Conservation (phyloP, 1,140 invertebrate genomes). For the Trichonephila clavipes region DNA sequence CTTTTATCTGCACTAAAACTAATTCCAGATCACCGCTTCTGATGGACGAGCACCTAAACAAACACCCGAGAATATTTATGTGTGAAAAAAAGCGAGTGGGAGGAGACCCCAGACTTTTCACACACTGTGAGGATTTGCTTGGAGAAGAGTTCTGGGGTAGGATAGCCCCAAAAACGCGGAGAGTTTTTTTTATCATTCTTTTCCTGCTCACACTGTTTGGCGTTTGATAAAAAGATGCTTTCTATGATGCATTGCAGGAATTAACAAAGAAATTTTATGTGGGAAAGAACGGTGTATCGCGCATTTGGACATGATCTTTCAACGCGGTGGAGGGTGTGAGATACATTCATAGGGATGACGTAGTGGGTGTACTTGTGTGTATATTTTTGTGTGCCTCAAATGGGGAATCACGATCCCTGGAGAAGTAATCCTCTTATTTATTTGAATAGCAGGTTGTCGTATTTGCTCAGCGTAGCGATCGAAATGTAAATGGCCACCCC, state of each 20-base stretch:
- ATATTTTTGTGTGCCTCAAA: no score
- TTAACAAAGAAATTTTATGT: not conserved
- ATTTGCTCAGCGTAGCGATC: no score
- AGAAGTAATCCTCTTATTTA: no score
- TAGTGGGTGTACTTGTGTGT: not conserved
- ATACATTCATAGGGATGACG: not conserved
- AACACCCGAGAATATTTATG: conserved; percentile 59
- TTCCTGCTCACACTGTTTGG: not conserved
- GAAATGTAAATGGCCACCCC: no score
- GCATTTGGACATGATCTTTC: not conserved
- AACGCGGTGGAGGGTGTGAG: not conserved
- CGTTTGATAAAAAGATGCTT: not conserved
- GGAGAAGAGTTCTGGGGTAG: not conserved
- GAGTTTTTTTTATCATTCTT: not conserved
- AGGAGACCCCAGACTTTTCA: not conserved
- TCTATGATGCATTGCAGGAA: not conserved
- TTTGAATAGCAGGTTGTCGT: no score
- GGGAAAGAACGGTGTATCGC: not conserved
- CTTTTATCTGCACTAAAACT: conserved; percentile 73
- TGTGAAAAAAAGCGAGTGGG: conserved; percentile 53
- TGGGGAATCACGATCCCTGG: no score
- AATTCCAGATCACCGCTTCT: conserved; percentile 68
- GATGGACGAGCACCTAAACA: conserved; percentile 69
- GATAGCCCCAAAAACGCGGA: not conserved
- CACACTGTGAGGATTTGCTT: not conserved